These are phyloP conservation scores for Hemichromis elongatus DNA, from an alignment of 2,113 vertebrate species.

Conservation along the genomic window DNA sequence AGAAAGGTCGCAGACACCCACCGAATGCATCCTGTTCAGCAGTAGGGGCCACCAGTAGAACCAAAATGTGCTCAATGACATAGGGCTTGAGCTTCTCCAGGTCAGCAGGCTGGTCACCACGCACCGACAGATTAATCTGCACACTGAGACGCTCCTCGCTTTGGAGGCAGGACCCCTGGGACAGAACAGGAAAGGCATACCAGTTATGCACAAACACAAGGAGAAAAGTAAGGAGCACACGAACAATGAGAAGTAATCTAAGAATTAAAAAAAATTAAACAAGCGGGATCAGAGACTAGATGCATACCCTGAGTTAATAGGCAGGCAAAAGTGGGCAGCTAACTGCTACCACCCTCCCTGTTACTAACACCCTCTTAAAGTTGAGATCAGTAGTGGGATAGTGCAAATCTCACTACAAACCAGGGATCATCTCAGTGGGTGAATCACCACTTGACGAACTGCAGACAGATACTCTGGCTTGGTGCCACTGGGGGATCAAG, in stretches of 20 bases:
- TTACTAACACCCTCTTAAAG: slow-evolving; percentile 15
- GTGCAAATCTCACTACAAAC: slow-evolving; percentile 36
- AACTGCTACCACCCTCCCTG: neutral
- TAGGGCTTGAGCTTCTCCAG: slow-evolving; percentile 91
- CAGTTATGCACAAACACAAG: slow-evolving; percentile 6
- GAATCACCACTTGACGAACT: slow-evolving; percentile 28
- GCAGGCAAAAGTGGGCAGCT: neutral
- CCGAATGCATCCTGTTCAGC: slow-evolving; percentile 37
- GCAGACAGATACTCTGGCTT: slow-evolving; percentile 29
- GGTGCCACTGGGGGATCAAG: slow-evolving; percentile 1
- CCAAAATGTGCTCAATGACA: slow-evolving; percentile 89
- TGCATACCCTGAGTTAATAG: neutral
- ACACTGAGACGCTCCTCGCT: slow-evolving; percentile 78
- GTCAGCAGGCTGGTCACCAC: slow-evolving; percentile 80
- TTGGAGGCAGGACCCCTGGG: slow-evolving; percentile 82
- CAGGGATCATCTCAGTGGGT: neutral
- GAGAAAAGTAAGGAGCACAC: neutral
- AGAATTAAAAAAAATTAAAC: neutral
- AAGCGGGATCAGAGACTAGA: neutral
- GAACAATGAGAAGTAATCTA: neutral
- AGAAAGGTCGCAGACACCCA: slow-evolving; percentile 21
- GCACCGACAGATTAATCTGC: slow-evolving; percentile 86
- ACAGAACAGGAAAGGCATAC: slow-evolving; percentile 10
- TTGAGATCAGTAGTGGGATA: neutral
- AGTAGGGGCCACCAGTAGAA: slow-evolving; percentile 81